Evolutionary conservation across 2,797 vertebrate genomes (phyloP).

Genomic region (Gallirallus australis): DNA sequence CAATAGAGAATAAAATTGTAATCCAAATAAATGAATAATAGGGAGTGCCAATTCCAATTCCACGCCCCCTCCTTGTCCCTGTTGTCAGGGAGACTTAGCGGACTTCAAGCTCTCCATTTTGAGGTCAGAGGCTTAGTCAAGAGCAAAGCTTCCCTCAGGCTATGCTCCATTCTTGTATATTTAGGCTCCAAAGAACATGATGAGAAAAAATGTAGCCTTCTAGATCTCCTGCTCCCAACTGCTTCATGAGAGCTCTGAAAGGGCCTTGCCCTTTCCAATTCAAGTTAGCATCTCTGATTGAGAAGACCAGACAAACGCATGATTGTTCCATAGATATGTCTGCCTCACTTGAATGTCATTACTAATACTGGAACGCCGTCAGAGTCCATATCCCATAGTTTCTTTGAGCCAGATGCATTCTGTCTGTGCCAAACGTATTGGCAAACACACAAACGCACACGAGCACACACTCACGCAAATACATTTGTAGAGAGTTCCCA

Average conservation of each 20-base stretch:
- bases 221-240: background rate
- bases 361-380: conserved; percentile 50
- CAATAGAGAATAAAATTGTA: conserved; percentile 1
- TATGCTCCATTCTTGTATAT: background rate
- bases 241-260: background rate
- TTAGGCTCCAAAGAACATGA: conserved; percentile 10
- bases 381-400: conserved; percentile 42
- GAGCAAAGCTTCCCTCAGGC: conserved; percentile 14
- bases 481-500: background rate
- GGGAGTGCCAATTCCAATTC: background rate
- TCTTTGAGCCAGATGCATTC: conserved; percentile 50
- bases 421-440: conserved; percentile 30
- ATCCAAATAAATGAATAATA: background rate
- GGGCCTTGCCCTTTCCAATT: conserved; percentile 47
- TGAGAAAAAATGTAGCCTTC: background rate
- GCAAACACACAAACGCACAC: conserved; percentile 11
- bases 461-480: background rate
- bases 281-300: conserved; percentile 41
- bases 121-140: conserved; percentile 12
- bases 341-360: conserved; percentile 50
- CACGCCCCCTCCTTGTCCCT: background rate
- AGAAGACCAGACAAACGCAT: conserved; percentile 40
- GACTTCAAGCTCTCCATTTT: conserved; percentile 1
- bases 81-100: conserved; percentile 18
- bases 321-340: conserved; percentile 53